Base-by-base conservation (phyloP, 2,797 vertebrate genomes). In the Brachyalestes nurse region DNA sequence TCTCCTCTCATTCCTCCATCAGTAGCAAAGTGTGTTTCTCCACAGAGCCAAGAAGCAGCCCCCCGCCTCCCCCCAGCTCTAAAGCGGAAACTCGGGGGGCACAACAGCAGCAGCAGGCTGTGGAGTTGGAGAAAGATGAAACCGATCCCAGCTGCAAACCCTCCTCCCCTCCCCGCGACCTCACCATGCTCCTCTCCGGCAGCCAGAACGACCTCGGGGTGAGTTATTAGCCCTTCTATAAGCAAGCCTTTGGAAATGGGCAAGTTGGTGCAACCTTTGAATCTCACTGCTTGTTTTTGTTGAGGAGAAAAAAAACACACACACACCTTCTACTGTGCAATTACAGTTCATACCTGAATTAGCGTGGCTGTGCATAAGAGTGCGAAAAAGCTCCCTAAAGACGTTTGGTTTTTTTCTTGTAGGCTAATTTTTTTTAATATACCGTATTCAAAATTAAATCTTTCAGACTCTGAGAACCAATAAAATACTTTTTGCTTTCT, bases 171-270 rank as follows among this genome's bases (percentile, higher is more conserved):
- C 10, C 65, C 42, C 80, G 76, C 28, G 14, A 86, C 66, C 70
- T 88, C 16, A 83, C 60, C 0, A 45, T 72, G 16, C 85, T 91
- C 25, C 80, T 91, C 4, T 80, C 84, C 21, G 89, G 92, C 77
- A 89, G 92, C 60, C 87, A 91, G 71, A 81, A 81, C 38, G 86
- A 91, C 77, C 90, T 90, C 85, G 90, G 90, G 90, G 95, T 95
- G 90, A 74, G 87, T 74, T 17, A 61, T 72, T 81, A 51, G 61
- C 9, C 38, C 60, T n/a, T 42, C 7, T 65, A 45, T 57, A 74
- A 14, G 2, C 12, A 0, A 76, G 5, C 49, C 14, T 5, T 53
- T n/a, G 14, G 16, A 71, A 5, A 0, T 16, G 16, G 17, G 17
- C 16, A 21, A 0, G 6, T 34, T 34, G 6, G 34, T 34, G 19